Base-by-base conservation (phyloP, 1,140 invertebrate genomes). In the Drosophila ironensis region DNA sequence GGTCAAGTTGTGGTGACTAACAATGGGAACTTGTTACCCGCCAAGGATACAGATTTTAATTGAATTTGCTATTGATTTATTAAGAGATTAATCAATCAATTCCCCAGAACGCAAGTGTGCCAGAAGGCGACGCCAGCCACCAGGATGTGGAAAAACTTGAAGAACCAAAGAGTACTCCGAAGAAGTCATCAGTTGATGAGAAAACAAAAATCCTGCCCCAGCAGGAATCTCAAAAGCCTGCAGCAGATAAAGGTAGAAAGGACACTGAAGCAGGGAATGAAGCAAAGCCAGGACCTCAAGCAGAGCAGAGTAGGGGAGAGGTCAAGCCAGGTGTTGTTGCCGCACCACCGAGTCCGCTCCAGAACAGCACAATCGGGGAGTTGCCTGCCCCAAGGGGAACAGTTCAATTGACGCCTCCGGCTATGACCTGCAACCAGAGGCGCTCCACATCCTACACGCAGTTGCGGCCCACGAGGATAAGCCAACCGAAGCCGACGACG, bases 401-500 rank as follows among this genome's bases (percentile, higher is more conserved):
- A 2, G 37, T 14, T 11, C 28, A 57, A 33, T 40, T 74, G 28
- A 50, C 74, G 8, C 64, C 69, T 8, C 59, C 80, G 6, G 20
- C 41, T 0, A 28, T 84, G 56, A 86, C 78, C 12, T 84, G 80
- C 22, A 86, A 86, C 20, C 78, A 82, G 33, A 50, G 78, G 2
- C 80, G 80, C 12, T 84, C 80, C 17, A 86, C 81, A 16, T 86
- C 81, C 9, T 86, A 81, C 27, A 88, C 78, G 2, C 70, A 82
- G 41, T 8, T 88, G 27, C 57, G 81, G 8, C 80, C 86, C 6
- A 88, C 87, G 1, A 70, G 74, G 24, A 88, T 88, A 8, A 88
- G 81, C 57, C 86, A 88, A 14, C 87, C 87, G 1, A 88, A 82
- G 56, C 84, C 76, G 6, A 87, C 76, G 0, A 78, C 80, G 25